Evolutionary conservation across 1,140 invertebrate species (phyloP).

Genomic region (Rhopalosiphum padi): DNA sequence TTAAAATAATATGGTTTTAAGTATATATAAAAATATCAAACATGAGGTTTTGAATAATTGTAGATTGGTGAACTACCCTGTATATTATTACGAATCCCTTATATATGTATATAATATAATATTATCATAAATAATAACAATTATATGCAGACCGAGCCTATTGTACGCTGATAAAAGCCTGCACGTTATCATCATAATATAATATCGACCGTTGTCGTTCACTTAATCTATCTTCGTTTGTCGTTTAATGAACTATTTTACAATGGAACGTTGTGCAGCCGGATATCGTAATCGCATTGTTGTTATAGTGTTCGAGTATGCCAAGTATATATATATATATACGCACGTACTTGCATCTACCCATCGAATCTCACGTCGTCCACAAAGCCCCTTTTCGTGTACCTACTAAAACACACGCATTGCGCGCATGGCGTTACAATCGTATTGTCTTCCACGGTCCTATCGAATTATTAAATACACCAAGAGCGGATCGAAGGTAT

Average conservation of each 20-base stretch:
- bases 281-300: conserved; percentile 3
- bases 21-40: too few species aligned
- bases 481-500: neutral
- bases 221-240: neutral
- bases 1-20: too few species aligned
- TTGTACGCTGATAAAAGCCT: neutral
- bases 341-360: neutral
- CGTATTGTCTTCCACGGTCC: neutral
- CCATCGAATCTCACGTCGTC: neutral
- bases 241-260: conserved; percentile 20
- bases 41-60: neutral
- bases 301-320: conserved; percentile 1
- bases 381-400: neutral
- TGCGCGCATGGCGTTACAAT: neutral
- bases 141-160: neutral
- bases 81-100: neutral
- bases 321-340: neutral
- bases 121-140: neutral
- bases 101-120: neutral
- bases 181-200: neutral
- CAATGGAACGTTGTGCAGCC: neutral
- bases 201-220: neutral
- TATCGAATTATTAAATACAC: neutral
- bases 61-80: neutral
- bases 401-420: neutral